These are phyloP conservation scores for Epinotia ramella DNA, from an alignment of 2,888 invertebrate genomes.

Conservation along the genomic window DNA sequence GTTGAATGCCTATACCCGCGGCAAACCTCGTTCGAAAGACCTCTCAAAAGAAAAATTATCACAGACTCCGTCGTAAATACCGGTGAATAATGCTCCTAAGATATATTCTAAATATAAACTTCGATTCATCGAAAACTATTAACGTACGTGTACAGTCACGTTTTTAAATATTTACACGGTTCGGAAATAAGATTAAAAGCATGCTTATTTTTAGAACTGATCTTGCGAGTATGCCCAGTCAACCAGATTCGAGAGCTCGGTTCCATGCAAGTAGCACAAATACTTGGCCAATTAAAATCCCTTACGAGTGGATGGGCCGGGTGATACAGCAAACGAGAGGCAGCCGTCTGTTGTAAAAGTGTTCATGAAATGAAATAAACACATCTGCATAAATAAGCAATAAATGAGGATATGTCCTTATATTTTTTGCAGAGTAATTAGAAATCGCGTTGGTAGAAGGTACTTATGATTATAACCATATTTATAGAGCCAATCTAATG, in stretches of 20 bases:
- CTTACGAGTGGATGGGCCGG: conserved; percentile 7
- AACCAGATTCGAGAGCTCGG: not conserved
- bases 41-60: conserved; percentile 23
- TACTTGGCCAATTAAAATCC: conserved; percentile 22
- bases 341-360: not conserved
- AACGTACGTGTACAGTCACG: not conserved
- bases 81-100: not conserved
- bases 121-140: no score
- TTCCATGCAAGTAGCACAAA: conserved; percentile 4
- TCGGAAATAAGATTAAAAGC: not conserved
- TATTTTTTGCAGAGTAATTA: not conserved
- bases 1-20: no score
- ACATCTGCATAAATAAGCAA: not conserved
- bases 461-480: no score
- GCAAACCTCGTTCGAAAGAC: not conserved
- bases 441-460: not conserved
- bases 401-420: not conserved
- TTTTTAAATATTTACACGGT: not conserved
- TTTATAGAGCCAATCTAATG: no score
- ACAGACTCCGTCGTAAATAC: conserved; percentile 7
- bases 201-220: not conserved
- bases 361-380: conserved; percentile 1
- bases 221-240: not conserved
- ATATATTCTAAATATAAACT: not conserved
- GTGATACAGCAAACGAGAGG: conserved; percentile 12